Conservation (phyloP, 1,140 invertebrate genomes). For the Lithobius niger region DNA sequence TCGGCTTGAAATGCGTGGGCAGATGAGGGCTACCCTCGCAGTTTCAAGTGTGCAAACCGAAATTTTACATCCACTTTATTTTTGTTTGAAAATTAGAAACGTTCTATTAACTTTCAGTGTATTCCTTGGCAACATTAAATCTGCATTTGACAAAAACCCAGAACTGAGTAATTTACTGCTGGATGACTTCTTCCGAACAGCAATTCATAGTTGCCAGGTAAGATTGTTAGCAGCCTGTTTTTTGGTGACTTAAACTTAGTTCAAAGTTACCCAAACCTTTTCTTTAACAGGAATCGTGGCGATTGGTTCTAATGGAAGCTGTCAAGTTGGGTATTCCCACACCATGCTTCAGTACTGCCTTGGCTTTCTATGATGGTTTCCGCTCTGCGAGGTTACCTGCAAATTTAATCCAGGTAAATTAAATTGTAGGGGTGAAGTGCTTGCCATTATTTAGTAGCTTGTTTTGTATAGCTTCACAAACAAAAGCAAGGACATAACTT, state of each 20-base stretch:
- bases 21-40: too few relatives aligned
- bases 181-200: slow-evolving; percentile 85
- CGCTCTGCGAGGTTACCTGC: slow-evolving; percentile 65
- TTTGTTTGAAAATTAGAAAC: too few relatives aligned
- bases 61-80: too few relatives aligned
- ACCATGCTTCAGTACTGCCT: slow-evolving; percentile 79
- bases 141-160: slow-evolving; percentile 86
- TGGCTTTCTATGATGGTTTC: slow-evolving; percentile 97
- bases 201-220: slow-evolving; percentile 51
- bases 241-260: too few relatives aligned
- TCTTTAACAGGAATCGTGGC: slow-evolving; percentile 40
- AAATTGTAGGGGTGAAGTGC: too few relatives aligned
- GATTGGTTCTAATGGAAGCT: slow-evolving; percentile 40
- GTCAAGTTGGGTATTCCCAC: slow-evolving; percentile 69
- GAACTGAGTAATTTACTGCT: slow-evolving; percentile 78
- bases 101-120: slow-evolving; percentile 48
- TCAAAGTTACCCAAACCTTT: slow-evolving; percentile 4
- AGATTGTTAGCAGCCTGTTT: too few relatives aligned
- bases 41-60: too few relatives aligned
- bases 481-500: too few relatives aligned
- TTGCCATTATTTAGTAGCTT: too few relatives aligned
- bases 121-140: slow-evolving; percentile 94
- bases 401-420: slow-evolving; percentile 73
- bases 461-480: too few relatives aligned
- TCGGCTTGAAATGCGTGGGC: too few relatives aligned